phyloP scores from a whole-genome alignment of 2,113 vertebrate genomes.

The Paradoxurus hermaphroditus region DNA sequence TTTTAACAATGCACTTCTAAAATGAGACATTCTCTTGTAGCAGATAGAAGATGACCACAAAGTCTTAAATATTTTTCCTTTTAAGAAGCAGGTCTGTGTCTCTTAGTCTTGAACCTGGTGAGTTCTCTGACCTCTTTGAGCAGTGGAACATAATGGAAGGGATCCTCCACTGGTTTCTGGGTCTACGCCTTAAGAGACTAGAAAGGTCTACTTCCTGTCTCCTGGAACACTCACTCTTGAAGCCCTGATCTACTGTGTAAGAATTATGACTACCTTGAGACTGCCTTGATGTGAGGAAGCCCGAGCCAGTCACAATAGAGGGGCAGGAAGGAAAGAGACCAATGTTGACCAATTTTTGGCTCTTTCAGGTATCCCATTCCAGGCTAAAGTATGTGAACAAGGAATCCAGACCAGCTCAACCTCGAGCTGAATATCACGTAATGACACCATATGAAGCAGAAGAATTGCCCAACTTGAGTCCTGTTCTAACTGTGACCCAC shows the following conservation, averaged over 20 bases:
- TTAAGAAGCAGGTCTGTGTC: neutral
- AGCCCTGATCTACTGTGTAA: neutral
- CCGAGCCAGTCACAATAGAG: neutral
- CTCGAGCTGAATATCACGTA: too few species aligned
- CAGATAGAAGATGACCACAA: neutral
- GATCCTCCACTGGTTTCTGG: neutral
- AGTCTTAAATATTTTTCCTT: neutral
- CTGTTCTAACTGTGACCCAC: neutral
- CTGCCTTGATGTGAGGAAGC: neutral
- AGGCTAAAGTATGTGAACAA: neutral
- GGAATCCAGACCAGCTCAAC: neutral
- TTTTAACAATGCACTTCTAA: neutral
- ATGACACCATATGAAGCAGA: neutral
- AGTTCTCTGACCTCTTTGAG: neutral
- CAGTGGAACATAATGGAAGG: neutral
- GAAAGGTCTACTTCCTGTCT: neutral
- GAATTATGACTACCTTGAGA: neutral
- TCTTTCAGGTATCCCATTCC: too few species aligned
- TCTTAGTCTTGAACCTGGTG: neutral
- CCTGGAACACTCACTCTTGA: neutral
- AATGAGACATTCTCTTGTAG: neutral
- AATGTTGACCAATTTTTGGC: too few species aligned
- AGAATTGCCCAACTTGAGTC: neutral
- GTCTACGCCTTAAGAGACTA: neutral
- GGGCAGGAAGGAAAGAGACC: neutral